These are phyloP conservation scores for Triplophysa bombifrons DNA, from an alignment of 2,797 vertebrate species.

Conservation along the genomic window DNA sequence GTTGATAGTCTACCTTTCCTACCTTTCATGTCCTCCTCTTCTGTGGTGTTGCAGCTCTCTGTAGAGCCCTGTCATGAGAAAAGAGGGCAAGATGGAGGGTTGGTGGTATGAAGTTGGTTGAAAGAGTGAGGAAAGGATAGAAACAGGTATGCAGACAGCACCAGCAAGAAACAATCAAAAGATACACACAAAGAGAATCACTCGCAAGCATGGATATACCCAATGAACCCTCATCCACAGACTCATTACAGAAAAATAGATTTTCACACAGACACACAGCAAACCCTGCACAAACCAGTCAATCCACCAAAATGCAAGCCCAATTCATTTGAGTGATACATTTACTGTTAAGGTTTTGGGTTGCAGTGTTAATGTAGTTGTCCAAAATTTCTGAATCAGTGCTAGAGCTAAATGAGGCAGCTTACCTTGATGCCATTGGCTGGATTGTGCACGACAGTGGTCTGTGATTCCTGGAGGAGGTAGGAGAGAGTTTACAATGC, in stretches of 20 bases:
- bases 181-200: conserved; percentile 2
- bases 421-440: conserved; percentile 98
- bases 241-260: conserved; percentile 43
- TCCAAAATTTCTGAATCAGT: conserved; percentile 40
- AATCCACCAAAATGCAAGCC: conserved; percentile 59
- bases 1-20: conserved; percentile 83
- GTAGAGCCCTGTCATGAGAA: conserved; percentile 87
- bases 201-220: conserved; percentile 13
- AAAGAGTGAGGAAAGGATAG: background rate
- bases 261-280: conserved; percentile 56
- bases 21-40: conserved; percentile 99
- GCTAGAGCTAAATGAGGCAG: conserved; percentile 49
- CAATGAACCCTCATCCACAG: conserved; percentile 31
- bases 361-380: conserved; percentile 44
- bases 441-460: conserved; percentile 98
- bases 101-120: background rate
- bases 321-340: conserved; percentile 21
- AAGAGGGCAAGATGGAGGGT: conserved; percentile 22
- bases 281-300: conserved; percentile 75
- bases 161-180: background rate
- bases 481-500: conserved; percentile 85
- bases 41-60: conserved; percentile 97
- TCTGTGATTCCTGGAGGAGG: conserved; percentile 95
- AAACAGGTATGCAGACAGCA: conserved; percentile 13
- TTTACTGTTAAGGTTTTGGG: conserved; percentile 47